Percentiles rank a stretch among this genome's conserved stretches.
Conservation (phyloP, 2,888 invertebrate species). For the Neoaliturus tenellus region DNA sequence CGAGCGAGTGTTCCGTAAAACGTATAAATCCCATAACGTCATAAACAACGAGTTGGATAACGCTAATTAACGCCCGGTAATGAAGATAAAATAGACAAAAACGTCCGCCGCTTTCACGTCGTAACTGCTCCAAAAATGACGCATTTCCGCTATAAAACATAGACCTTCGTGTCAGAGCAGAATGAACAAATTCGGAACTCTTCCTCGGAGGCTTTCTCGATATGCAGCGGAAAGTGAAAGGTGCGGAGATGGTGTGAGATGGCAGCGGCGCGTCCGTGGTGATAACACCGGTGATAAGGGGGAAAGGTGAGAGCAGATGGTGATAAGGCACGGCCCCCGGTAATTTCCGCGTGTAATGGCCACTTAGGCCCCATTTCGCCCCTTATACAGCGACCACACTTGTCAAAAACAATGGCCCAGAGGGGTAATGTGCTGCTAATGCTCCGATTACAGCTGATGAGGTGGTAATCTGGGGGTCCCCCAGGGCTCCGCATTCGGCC, state of each 20-base stretch:
- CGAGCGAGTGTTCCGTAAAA: neutral
- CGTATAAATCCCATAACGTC: neutral
- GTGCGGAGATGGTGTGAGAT: slow-evolving; percentile 28
- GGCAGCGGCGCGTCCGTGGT: neutral
- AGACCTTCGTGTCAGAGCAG: neutral
- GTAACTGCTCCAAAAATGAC: neutral
- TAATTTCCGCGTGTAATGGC: slow-evolving; percentile 6
- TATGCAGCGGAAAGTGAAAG: slow-evolving; percentile 1
- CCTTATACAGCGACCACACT: slow-evolving; percentile 25
- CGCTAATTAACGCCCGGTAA: slow-evolving; percentile 2
- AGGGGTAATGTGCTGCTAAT: slow-evolving; percentile 4
- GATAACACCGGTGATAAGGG: too few relatives aligned
- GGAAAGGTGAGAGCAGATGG: slow-evolving; percentile 4
- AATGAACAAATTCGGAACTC: neutral
- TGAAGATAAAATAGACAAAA: slow-evolving; percentile 27
- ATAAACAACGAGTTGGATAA: neutral
- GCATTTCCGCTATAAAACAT: slow-evolving; percentile 9
- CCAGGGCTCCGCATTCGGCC: neutral
- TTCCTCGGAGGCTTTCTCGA: neutral
- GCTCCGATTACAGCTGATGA: neutral
- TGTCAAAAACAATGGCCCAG: slow-evolving; percentile 23
- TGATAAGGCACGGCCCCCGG: neutral
- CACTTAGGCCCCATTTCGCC: slow-evolving; percentile 32
- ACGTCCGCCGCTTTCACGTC: slow-evolving; percentile 2
- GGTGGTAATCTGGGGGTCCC: slow-evolving; percentile 7